Conservation (phyloP, 2,888 invertebrate genomes). For the Acleris emargana region DNA sequence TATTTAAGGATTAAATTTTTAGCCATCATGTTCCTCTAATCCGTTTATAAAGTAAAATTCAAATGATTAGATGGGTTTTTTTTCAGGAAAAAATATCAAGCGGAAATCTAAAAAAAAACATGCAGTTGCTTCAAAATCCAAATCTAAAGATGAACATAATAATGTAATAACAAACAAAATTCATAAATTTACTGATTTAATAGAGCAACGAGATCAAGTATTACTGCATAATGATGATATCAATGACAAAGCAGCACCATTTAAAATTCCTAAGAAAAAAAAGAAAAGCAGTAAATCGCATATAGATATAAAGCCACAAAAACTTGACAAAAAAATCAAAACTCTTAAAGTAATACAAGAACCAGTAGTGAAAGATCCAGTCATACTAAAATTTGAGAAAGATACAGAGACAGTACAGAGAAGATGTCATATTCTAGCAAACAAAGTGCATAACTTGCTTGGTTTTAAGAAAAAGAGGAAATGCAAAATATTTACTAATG, state of each 20-base stretch:
- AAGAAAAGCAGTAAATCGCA: constrained; percentile 22
- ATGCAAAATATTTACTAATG: constrained; percentile 40
- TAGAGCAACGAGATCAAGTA: constrained; percentile 7
- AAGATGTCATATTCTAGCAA: constrained; percentile 45
- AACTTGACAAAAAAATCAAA: constrained; percentile 14
- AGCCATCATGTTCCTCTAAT: background rate
- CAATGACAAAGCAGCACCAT: constrained; percentile 11
- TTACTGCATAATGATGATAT: constrained; percentile 15
- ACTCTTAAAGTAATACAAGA: background rate
- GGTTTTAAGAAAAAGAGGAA: constrained; percentile 39
- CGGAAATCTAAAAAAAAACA: constrained; percentile 50
- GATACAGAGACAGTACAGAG: constrained; percentile 45
- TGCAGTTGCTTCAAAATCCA: constrained; percentile 2
- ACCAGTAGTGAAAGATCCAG: constrained; percentile 26
- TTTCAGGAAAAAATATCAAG: constrained; percentile 61
- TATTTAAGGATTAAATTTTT: too few relatives aligned
- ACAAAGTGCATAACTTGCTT: constrained; percentile 40
- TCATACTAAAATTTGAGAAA: constrained; percentile 45
- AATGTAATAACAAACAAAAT: constrained; percentile 32
- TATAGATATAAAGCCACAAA: constrained; percentile 26
- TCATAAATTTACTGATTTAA: background rate
- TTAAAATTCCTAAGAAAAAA: constrained; percentile 29
- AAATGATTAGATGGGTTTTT: background rate
- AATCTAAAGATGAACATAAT: constrained; percentile 14
- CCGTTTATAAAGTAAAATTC: too few relatives aligned